Evolutionary conservation across 92 coral and sea anemone species (phyloP).

Genomic region (Virgularia gustaviana): DNA sequence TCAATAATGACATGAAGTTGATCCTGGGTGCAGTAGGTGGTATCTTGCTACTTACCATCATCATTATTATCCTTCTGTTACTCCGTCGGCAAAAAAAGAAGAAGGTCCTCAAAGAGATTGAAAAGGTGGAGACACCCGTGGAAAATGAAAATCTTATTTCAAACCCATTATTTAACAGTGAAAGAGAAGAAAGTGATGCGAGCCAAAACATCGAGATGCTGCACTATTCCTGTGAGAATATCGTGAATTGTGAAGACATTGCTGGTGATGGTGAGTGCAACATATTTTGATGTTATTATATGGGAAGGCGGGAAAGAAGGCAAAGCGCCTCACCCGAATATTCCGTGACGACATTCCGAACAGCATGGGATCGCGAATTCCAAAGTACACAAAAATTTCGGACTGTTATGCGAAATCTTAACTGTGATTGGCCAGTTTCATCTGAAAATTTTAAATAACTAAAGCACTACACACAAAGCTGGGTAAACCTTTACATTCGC

Average conservation of each 20-base stretch:
- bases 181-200: neutral
- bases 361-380: too few relatives aligned
- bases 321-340: too few relatives aligned
- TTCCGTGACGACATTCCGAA: too few relatives aligned
- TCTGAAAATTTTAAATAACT: too few relatives aligned
- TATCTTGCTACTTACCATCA: constrained; percentile 5
- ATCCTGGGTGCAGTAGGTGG: constrained; percentile 33
- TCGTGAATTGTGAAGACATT: constrained; percentile 71
- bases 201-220: constrained; percentile 18
- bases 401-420: too few relatives aligned
- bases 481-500: too few relatives aligned
- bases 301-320: too few relatives aligned
- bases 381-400: too few relatives aligned
- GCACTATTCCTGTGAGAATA: constrained; percentile 64
- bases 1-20: constrained; percentile 10
- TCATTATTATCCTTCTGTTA: constrained; percentile 5
- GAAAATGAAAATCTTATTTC: constrained; percentile 23
- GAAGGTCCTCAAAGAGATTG: neutral
- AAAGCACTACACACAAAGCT: too few relatives aligned
- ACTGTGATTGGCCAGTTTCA: too few relatives aligned
- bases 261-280: constrained; percentile 78
- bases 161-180: constrained; percentile 6
- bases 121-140: neutral
- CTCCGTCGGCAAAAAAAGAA: constrained; percentile 12
- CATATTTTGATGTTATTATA: too few relatives aligned